Base-by-base conservation (phyloP, 2,113 vertebrate species). In the Cyphomyrus plagiostoma region DNA sequence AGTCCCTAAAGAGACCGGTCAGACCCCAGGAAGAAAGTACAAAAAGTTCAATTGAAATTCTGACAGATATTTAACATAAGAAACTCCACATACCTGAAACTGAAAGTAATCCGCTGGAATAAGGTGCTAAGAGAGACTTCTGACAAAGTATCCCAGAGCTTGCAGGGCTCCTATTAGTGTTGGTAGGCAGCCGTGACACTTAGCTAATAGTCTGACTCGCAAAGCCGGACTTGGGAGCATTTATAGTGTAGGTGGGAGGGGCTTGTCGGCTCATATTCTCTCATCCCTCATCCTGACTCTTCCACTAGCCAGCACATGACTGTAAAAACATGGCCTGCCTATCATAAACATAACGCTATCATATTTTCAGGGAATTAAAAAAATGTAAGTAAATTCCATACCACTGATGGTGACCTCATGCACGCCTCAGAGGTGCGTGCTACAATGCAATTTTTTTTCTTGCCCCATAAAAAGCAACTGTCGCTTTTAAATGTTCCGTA, bases 231-330 rank as follows among this genome's bases (percentile, higher is more conserved):
- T 91, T 87, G 90, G 91, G 90, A 82, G 85, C 91, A 94, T 95
- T 95, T 96, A 96, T 95, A 95, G 91, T 80, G 82, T 85, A 77
- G 77, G 88, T 91, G 93, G 92, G 93, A 94, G 94, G 93, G 94
- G 93, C 92, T 88, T 89, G 83, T 39, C 89, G 93, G 92, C 88
- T 93, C 91, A 92, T 89, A 50, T 89, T 88, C 90, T 90, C 91
- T 90, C 91, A 92, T 91, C 91, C 89, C 90, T 52, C 90, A 89
- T 89, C 87, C 89, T 21, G 15, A 52, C 26, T 56, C 91, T 83
- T 89, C 80, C 91, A 88, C 89, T 82, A 91, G 89, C 92, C 88
- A 91, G 82, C 82, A 89, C 86, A 88, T 89, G 87, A 90, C 89
- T 58, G 88, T 35, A 13, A 48, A 90, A 39, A 80, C 88, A 56